These are phyloP conservation scores for Channallabes apus DNA, from an alignment of 2,797 vertebrate genomes.

Conservation along the genomic window DNA sequence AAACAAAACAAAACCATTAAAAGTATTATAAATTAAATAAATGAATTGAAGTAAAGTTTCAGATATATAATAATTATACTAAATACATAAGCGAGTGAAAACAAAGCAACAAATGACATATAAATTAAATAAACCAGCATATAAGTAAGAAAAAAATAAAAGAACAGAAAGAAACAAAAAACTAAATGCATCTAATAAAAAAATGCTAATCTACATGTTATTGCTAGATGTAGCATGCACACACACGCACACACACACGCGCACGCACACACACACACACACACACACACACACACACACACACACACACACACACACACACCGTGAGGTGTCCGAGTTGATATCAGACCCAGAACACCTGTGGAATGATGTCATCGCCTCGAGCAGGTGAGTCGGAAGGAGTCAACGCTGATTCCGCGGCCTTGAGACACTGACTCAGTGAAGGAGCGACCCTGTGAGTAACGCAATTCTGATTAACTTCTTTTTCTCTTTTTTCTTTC, in stretches of 20 bases:
- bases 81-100: no score
- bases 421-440: not conserved
- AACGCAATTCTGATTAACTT: not conserved
- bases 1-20: not conserved
- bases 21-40: no score
- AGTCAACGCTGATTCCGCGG: not conserved
- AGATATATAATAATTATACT: no score
- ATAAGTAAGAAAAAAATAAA: not conserved
- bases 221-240: no score
- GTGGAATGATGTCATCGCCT: not conserved
- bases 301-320: not conserved
- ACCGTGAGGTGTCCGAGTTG: not conserved
- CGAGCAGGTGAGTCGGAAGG: not conserved
- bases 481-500: not conserved
- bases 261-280: no score
- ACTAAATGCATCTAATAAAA: not conserved
- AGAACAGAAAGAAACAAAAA: not conserved
- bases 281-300: no score
- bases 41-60: no score
- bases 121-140: not conserved
- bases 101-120: no score
- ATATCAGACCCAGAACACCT: not conserved
- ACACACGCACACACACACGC: no score
- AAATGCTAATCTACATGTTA: not conserved
- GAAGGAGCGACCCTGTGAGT: not conserved